A percentile compares a stretch with the other conserved stretches of the same genome.
Evolutionary conservation across 2,113 vertebrate genomes (phyloP).

Genomic region (Leptosomus discolor): DNA sequence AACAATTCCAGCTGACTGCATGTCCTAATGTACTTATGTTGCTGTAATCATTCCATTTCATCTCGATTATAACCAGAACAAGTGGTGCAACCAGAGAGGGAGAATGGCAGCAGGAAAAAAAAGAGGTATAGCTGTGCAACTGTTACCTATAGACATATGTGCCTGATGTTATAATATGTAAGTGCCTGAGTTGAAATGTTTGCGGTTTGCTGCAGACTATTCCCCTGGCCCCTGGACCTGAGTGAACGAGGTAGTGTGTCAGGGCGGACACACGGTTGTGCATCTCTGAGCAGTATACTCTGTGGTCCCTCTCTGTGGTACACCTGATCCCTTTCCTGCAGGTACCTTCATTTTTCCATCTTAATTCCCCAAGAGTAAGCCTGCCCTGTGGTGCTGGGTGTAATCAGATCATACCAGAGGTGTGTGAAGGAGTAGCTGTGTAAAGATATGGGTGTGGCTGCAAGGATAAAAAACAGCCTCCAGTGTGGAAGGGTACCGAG

Average conservation of each 20-base stretch:
- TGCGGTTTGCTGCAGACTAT: not conserved
- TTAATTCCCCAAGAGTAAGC: not conserved
- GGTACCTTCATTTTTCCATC: not conserved
- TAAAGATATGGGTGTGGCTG: not conserved
- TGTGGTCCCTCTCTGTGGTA: accelerated
- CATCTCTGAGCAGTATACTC: not conserved
- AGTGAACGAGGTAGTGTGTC: not conserved
- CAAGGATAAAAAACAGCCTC: not conserved
- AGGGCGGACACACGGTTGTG: accelerated
- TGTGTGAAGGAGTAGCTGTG: not conserved
- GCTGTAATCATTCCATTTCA: not conserved
- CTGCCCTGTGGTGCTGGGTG: not conserved
- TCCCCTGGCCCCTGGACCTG: not conserved
- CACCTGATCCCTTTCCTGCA: not conserved
- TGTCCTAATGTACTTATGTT: not conserved
- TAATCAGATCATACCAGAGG: not conserved
- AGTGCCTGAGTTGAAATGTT: not conserved
- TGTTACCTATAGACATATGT: not conserved
- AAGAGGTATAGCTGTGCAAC: not conserved
- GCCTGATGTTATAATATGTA: not conserved
- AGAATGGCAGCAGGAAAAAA: not conserved
- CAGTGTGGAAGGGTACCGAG: not conserved
- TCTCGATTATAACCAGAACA: not conserved
- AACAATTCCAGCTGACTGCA: slow-evolving; percentile 14
- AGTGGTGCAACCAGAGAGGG: not conserved